These are phyloP conservation scores for Corticium candelabrum DNA, from an alignment of 37 sponge, comb jelly and placozoan genomes.

Conservation along the genomic window DNA sequence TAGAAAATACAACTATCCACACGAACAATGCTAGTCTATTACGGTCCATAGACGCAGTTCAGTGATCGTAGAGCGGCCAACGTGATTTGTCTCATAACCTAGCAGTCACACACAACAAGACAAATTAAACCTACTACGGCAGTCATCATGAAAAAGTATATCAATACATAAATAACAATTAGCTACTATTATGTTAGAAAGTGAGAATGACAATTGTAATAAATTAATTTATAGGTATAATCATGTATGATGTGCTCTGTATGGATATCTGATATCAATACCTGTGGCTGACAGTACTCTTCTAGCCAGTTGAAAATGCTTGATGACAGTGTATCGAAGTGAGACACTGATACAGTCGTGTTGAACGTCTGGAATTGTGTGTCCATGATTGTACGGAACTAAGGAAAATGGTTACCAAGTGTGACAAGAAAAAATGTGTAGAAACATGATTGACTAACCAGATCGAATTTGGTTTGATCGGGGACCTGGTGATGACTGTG, in stretches of 20 bases:
- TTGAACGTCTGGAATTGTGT: conserved; percentile 73
- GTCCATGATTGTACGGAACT: conserved; percentile 77
- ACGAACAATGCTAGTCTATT: too few species aligned
- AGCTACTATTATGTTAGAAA: too few species aligned
- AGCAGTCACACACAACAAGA: not conserved
- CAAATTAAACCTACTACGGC: not conserved
- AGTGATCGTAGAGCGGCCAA: not conserved
- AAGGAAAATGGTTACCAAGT: conserved; percentile 14
- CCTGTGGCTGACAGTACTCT: conserved; percentile 80
- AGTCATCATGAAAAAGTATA: too few species aligned
- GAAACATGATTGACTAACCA: too few species aligned
- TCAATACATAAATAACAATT: too few species aligned
- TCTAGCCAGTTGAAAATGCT: conserved; percentile 82
- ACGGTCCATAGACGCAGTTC: too few species aligned
- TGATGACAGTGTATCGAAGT: conserved; percentile 76
- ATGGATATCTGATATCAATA: not conserved
- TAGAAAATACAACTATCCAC: too few species aligned
- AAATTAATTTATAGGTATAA: too few species aligned
- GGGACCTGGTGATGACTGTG: not conserved
- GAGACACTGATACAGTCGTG: conserved; percentile 48
- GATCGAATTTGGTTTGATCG: not conserved
- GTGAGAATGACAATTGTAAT: too few species aligned
- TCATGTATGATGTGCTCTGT: too few species aligned
- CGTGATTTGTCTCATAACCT: not conserved
- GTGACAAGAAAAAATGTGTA: not conserved